Evolutionary conservation across 2,797 vertebrate genomes (phyloP), one percentile per base, ranked within the genome.

Genomic region (Phalanger gymnotis): DNA sequence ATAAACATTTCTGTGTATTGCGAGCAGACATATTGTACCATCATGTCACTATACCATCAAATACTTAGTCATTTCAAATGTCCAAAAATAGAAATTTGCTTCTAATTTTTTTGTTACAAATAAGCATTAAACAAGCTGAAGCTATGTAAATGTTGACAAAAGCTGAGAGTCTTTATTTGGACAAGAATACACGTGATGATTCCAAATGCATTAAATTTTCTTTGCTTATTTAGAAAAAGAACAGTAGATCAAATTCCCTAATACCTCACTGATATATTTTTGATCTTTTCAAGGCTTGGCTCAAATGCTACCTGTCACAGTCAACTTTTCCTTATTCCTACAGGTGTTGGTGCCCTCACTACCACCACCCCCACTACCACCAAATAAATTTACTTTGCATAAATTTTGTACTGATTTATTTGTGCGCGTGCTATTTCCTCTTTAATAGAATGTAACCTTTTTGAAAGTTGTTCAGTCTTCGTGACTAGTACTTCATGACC

Each of bases 211-310:
- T 96, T 95, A 95, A 95, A 53, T 90, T 90, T 51, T 96, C 89
- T 94, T 96, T 95, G 90, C 58, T 93, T 95, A 90, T 11, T 94
- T 94, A 92, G 92, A 97, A 96, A 95, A 94, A 94, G 66, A 55
- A 90, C 92, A 51, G 91, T 97, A 89, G 90, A 95, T 97, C 93
- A 92, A 53, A 31, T 56, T 97, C 31, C 53, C 96, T 97, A 96
- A 81, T 90, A 92, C n/a, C 31, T 94, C 53, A 54, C 92, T 90
- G 55, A 95, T 93, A 93, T 93, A 52, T 96, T 92, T 97, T 92
- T 96, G 92, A 89, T 66, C 90, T 90, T 95, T 97, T 92, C 47
- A 52, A 51, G 40, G 0, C 10, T 87, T 5, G 2, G 10, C 40
- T 87, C 73, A 87, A 87, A 51, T 47, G 73, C 40, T 9, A 87